Conservation (phyloP, 2,113 vertebrate species). For the Vulpes vulpes region DNA sequence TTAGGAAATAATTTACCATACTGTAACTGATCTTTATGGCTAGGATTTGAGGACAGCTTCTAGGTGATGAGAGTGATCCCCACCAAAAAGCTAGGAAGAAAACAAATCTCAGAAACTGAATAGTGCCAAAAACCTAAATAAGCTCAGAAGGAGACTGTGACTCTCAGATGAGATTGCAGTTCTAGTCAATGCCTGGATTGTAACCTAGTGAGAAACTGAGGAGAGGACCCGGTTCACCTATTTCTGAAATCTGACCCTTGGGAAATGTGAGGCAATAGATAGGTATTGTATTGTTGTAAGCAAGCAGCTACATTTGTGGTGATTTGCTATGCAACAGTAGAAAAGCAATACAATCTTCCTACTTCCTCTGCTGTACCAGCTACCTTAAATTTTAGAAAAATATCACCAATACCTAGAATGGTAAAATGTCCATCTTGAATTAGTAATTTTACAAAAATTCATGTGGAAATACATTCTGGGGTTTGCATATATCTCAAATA, state of each 20-base stretch:
- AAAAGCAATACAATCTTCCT: neutral
- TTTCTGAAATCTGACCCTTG: accelerated
- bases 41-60: neutral
- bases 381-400: neutral
- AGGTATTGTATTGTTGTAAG: neutral
- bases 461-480: neutral
- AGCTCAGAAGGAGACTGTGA: neutral
- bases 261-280: accelerated
- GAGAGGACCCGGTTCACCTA: accelerated
- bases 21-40: accelerated
- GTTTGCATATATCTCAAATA: neutral
- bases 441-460: neutral
- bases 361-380: accelerated
- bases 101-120: neutral
- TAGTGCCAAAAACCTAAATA: neutral
- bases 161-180: accelerated
- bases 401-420: neutral
- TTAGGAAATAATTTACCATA: neutral
- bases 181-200: neutral
- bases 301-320: neutral
- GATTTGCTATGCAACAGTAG: neutral
- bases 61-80: too few species aligned
- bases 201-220: accelerated
- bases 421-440: neutral
- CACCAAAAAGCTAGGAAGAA: neutral